phyloP scores from a whole-genome alignment of 2,888 invertebrate species.

The Caenorhabditis japonica region DNA sequence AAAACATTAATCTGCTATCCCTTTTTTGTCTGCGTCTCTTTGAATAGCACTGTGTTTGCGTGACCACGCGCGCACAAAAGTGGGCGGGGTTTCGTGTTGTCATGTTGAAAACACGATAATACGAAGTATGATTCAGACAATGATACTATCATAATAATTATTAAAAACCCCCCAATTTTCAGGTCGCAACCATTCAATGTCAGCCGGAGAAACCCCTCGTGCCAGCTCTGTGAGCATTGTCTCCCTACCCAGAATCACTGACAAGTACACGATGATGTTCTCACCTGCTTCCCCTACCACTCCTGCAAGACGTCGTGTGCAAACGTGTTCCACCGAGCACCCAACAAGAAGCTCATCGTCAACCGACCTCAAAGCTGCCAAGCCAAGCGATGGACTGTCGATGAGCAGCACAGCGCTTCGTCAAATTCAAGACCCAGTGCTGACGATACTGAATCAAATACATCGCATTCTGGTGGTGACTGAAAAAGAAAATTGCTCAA shows the following conservation, averaged over 20 bases:
- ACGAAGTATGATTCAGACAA: too few relatives aligned
- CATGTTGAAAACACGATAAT: too few relatives aligned
- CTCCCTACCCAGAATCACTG: constrained; percentile 30
- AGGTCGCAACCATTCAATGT: constrained; percentile 48
- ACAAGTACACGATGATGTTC: constrained; percentile 20
- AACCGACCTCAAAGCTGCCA: constrained; percentile 33
- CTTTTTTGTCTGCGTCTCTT: too few relatives aligned
- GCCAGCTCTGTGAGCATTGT: constrained; percentile 2
- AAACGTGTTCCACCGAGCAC: constrained; percentile 46
- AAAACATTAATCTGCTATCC: too few relatives aligned
- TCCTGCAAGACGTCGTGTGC: constrained; percentile 41
- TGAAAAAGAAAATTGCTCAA: constrained; percentile 32
- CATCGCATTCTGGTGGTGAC: constrained; percentile 55
- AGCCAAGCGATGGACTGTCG: constrained; percentile 24
- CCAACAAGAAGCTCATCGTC: constrained; percentile 45
- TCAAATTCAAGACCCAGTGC: constrained; percentile 64
- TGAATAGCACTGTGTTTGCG: too few relatives aligned
- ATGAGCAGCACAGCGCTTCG: constrained; percentile 60
- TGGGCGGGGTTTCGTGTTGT: too few relatives aligned
- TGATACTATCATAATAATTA: too few relatives aligned
- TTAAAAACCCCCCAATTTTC: not conserved
- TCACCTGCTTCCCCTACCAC: constrained; percentile 19
- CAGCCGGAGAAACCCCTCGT: constrained; percentile 43
- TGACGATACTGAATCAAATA: constrained; percentile 63
- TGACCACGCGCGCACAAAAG: too few relatives aligned